phyloP scores from a whole-genome alignment of 2,113 vertebrate genomes.

The Clupea harengus region DNA sequence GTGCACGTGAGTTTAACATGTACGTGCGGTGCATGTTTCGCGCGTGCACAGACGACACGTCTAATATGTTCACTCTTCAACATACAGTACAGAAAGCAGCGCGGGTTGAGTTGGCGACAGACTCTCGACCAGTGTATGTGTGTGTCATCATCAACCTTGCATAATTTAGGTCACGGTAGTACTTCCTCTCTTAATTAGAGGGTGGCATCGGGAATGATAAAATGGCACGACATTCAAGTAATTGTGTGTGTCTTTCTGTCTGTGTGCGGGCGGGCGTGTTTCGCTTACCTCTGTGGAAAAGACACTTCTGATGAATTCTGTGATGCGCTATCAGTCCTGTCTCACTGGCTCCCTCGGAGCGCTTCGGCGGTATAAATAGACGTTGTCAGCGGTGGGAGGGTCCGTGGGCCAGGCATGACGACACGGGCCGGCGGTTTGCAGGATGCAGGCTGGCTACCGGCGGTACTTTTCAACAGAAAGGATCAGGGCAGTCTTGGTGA shows the following conservation, averaged over 20 bases:
- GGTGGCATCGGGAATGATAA: background rate
- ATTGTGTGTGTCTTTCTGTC: background rate
- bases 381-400: conserved; percentile 39
- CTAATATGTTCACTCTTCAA: background rate
- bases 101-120: background rate
- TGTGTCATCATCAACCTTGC: conserved; percentile 46
- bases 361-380: conserved; percentile 41
- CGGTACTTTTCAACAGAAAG: conserved; percentile 4
- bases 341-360: conserved; percentile 9
- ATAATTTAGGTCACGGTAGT: conserved; percentile 58
- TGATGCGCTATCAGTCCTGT: conserved; percentile 27
- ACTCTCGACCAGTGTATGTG: background rate
- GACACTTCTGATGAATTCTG: conserved; percentile 28
- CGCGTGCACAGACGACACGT: background rate
- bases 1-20: background rate
- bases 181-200: background rate
- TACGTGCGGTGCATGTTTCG: background rate
- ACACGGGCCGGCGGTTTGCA: background rate
- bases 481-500: background rate
- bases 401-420: conserved; percentile 35
- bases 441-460: background rate
- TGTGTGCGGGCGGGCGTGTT: conserved; percentile 12
- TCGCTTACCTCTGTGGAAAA: conserved; percentile 32
- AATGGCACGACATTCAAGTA: background rate
- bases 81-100: background rate